Evolutionary conservation across 2,888 invertebrate genomes (phyloP), one percentile per base, ranked within the genome.

Genomic region (Zhuqinia jingwanae): DNA sequence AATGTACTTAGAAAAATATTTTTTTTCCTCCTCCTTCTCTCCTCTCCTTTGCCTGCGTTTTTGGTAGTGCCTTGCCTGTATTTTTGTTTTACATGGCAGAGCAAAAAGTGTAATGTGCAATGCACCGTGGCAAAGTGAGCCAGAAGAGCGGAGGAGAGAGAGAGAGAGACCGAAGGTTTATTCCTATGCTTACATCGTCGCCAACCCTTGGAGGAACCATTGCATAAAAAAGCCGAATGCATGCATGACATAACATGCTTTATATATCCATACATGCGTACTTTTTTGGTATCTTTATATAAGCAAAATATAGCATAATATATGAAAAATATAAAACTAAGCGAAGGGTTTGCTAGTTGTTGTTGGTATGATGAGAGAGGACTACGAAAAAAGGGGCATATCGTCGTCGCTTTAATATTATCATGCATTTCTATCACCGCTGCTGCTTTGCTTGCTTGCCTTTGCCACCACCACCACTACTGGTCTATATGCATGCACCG

Each of bases 121-220:
- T 85, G 85, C 85, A 85, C 79, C 85, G 85, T 85, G 78, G 85
- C 75, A 79, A 85, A 85, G 78, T 68, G 77, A 84, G 77, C 77
- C 36, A 83, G 65, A 30, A 47, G n/a, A n/a, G n/a, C 36, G 56
- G 36, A 30, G 36, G 11, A 79, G 65, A 10, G 20, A 42, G 42
- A 17, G 58, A 60, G 75, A 77, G 42, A 58, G 25, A 42, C 53
- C 27, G 53, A 75, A 75, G 22, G 82, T 60, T 82, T 82, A 73
- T 60, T 27, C 27, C n/a, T 25, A 58, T 30, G 65, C 20, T 83
- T 6, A 36, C 77, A 36, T 56, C 53, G 75, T 75, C 75, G 76
- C 70, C 85, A 85, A 85, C 85, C 85, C 85, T 85, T 85, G 68
- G 80, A 85, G 85, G 85, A 85, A 79, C 85, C 60, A 79, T 85